These are phyloP conservation scores for Oxyura jamaicensis DNA, from an alignment of 2,113 vertebrate species.

Conservation along the genomic window DNA sequence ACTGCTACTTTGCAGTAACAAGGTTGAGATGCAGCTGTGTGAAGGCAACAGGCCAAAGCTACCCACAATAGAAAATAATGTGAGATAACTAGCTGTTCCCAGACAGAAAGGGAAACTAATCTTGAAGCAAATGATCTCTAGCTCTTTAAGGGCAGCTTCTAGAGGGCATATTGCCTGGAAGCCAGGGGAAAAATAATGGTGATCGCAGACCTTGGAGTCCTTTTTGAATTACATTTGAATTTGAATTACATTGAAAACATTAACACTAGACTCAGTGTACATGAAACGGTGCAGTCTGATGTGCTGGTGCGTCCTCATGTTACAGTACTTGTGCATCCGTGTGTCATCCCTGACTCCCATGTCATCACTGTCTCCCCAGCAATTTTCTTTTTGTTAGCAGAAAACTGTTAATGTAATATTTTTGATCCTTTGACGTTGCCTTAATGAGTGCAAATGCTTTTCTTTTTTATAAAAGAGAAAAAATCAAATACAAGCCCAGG, in stretches of 20 bases:
- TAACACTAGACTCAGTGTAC: background rate
- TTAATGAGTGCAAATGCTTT: background rate
- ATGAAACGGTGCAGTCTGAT: background rate
- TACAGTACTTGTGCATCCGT: background rate
- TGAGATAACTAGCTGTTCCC: background rate
- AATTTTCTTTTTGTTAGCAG: background rate
- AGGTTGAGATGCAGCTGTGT: background rate
- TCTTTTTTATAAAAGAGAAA: background rate
- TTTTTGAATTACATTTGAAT: background rate
- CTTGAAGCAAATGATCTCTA: background rate
- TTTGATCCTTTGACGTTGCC: background rate
- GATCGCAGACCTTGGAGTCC: background rate
- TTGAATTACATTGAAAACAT: background rate
- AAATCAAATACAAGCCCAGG: background rate
- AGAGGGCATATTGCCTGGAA: background rate
- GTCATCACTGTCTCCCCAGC: background rate
- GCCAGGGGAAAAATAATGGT: background rate
- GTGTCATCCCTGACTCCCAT: background rate
- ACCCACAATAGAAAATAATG: background rate
- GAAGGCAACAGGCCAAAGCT: background rate
- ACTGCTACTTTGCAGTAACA: background rate
- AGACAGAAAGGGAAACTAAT: background rate
- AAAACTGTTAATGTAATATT: background rate
- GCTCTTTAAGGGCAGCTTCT: background rate
- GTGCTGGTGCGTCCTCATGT: rapidly evolving